These are phyloP conservation scores for Ormyrus rosae DNA, from an alignment of 2,888 invertebrate species.

Conservation along the genomic window DNA sequence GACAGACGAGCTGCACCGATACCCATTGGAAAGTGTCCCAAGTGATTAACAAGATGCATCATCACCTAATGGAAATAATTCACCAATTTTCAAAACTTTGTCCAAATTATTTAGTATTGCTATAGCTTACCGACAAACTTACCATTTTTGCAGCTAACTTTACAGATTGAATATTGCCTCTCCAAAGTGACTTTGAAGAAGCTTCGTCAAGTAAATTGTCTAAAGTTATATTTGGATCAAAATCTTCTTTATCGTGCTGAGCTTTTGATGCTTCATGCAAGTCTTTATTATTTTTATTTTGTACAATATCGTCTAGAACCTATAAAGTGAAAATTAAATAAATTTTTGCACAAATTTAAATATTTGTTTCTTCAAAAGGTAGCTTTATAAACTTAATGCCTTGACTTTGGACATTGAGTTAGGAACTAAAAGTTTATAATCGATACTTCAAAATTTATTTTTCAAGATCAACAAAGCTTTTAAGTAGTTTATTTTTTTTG, in stretches of 20 bases:
- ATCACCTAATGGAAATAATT: conserved; percentile 78
- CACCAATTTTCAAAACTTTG: no score
- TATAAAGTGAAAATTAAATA: conserved; percentile 54
- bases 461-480: no score
- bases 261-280: conserved; percentile 59
- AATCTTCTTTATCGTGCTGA: conserved; percentile 78
- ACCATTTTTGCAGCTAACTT: conserved; percentile 80
- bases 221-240: conserved; percentile 84
- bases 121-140: conserved; percentile 50
- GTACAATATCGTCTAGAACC: conserved; percentile 72
- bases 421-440: neutral
- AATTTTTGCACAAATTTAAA: neutral
- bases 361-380: no score
- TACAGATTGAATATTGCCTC: conserved; percentile 76
- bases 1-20: conserved; percentile 92
- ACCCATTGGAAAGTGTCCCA: conserved; percentile 96
- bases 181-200: conserved; percentile 68
- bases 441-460: neutral
- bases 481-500: no score
- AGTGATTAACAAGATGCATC: conserved; percentile 92
- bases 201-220: conserved; percentile 81
- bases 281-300: conserved; percentile 65
- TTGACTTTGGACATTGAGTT: no score
- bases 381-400: no score
- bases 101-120: no score